Base-by-base conservation (phyloP, 1,140 invertebrate species). In the Psilanteris sp. region DNA sequence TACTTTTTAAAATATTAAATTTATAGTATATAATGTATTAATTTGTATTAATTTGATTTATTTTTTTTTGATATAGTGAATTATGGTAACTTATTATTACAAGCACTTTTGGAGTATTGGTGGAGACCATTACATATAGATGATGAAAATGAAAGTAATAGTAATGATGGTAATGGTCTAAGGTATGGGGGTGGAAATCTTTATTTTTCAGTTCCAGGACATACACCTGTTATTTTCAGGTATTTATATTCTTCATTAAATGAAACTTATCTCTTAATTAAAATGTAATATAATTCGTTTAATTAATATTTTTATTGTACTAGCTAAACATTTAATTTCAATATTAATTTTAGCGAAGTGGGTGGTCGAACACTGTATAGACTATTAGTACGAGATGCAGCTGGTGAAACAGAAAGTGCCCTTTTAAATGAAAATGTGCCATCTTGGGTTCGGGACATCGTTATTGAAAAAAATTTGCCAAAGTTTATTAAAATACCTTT, bases 221-320 rank as follows among this genome's bases (percentile, higher is more conserved):
- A 99, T 85, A 99, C 97, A 18, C 98, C 98, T 8, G 92, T 99
- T 48, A 98, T 99, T 81, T 97, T 99, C 85, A 95, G 95, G 94
- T 96, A 50, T n/a, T n/a, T n/a, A n/a, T n/a, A n/a, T n/a, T n/a
- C n/a, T n/a, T n/a, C n/a, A n/a, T n/a, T n/a, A n/a, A n/a, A n/a
- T n/a, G n/a, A n/a, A n/a, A n/a, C n/a, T n/a, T n/a, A n/a, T n/a
- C n/a, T n/a, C n/a, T n/a, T n/a, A n/a, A n/a, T n/a, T n/a, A n/a
- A n/a, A n/a, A n/a, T n/a, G n/a, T n/a, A n/a, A n/a, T n/a, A n/a
- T n/a, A n/a, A n/a, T n/a, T n/a, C n/a, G n/a, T n/a, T n/a, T n/a
- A n/a, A n/a, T n/a, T n/a, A n/a, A n/a, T n/a, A n/a, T n/a, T n/a
- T n/a, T n/a, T n/a, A 20, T 20, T 20, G 5, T 20, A 3, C 2